Base-by-base conservation (phyloP, 2,888 invertebrate genomes). In the Lucinisca nassula region DNA sequence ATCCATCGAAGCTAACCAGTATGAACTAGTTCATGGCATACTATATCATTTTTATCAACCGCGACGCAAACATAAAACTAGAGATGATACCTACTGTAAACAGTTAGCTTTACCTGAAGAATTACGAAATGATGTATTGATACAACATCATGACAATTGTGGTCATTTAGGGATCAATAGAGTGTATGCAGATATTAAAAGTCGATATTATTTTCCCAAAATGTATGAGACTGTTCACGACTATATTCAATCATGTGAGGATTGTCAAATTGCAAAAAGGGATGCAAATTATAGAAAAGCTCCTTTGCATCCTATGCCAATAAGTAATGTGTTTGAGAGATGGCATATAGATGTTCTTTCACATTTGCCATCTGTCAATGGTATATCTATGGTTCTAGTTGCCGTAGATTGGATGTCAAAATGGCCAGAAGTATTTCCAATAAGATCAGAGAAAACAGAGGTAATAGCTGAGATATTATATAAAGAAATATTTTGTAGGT, bases 391-490 rank as follows among this genome's bases (percentile, higher is more conserved):
- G 30, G 3, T 8, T 61, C 30, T 30, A 30, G 4, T 30, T 61
- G 61, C 30, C 6, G 24, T 30, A 30, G 61, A 61, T 61, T 27
- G 61, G 6, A 30, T 61, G 10, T 61, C 72, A 37, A n/a, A n/a
- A 17, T 72, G 72, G 72, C 37, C 37, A 35, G 37, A 72, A 40
- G 17, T 21, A 10, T 72, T 72, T 35, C 72, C 72, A n/a, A 12
- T 89, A 82, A 86, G 40, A 55, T 35, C 84, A 3, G 79, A 82
- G 51, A 85, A 85, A 27, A 81, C 89, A 17, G 72, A 51, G 27
- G 90, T 88, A 76, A 74, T 90, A 17, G 91, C 91, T 1, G 35
- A 79, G n/a, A 82, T 87, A n/a, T 30, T 91, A 21, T 84, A 85
- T 70, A 40, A 51, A 21, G 86, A 92, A 40, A 87, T 92, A 12